Base-by-base conservation (phyloP, 2,797 vertebrate genomes). In the Atherinosoma microstoma region DNA sequence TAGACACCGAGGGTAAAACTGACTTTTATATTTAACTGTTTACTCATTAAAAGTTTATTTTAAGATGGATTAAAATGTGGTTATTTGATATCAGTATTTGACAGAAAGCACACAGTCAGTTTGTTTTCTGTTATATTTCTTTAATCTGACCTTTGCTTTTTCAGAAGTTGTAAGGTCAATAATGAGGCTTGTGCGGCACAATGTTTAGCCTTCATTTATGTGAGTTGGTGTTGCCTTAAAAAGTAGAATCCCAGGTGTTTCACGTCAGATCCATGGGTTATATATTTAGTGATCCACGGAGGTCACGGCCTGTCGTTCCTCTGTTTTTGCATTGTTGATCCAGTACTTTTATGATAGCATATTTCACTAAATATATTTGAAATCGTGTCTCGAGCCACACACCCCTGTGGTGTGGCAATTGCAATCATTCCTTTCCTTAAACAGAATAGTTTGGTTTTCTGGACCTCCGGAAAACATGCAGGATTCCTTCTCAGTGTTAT, bases 401-500 rank as follows among this genome's bases (percentile, higher is more conserved):
- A 29, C 3, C 16, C 40, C 20, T 18, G 40, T 53, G 61, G 36
- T 18, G 47, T 45, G 65, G 67, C 32, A 56, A 63, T 72, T 64
- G 30, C 62, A 58, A 36, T 35, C 56, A 65, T 76, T 74, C 70
- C 61, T 71, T 76, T 72, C 60, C 61, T 85, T 67, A 70, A 83
- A 76, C 64, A 73, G 65, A 76, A 34, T 51, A 62, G 58, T 62
- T 40, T 77, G 68, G 34, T 51, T 58, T 63, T 67, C 56, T 61
- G 16, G 30, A 79, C 75, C 75, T 76, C 54, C 58, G 73, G 72
- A 85, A 88, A 87, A 78, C 80, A 56, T 2, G 80, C 63, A 67
- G 68, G 69, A 62, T 81, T 70, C 73, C 66, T 66, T 8, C 78
- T 79, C 72, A 2, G 35, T 80, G 67, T 89, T 84, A 74, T 86